A percentile compares a stretch with the other conserved stretches of the same genome.
These are phyloP conservation scores for Lochmaea crataegi DNA, from an alignment of 2,888 invertebrate genomes.

Conservation along the genomic window DNA sequence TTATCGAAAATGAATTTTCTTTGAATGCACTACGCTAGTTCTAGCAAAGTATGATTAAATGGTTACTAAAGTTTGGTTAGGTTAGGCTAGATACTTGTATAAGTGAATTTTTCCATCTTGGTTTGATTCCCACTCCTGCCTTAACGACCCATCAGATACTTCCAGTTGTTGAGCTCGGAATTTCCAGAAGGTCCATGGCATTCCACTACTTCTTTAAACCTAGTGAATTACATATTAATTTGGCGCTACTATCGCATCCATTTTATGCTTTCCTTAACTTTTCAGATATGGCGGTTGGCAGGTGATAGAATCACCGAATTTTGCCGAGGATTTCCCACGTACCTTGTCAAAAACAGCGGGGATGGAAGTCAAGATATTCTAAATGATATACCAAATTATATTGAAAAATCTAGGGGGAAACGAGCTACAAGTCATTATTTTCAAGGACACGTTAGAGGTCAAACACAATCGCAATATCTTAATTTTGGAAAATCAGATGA, in stretches of 20 bases:
- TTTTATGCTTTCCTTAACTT: slow-evolving; percentile 14
- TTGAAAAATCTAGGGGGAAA: slow-evolving; percentile 39
- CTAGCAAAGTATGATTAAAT: too few species aligned
- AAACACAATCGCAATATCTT: slow-evolving; percentile 87
- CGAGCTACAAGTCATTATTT: slow-evolving; percentile 57
- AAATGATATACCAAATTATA: slow-evolving; percentile 34
- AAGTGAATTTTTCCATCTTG: too few species aligned
- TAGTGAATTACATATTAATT: too few species aligned
- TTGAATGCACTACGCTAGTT: too few species aligned
- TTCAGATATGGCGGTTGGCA: slow-evolving; percentile 65
- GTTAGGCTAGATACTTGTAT: too few species aligned
- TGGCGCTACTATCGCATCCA: too few species aligned
- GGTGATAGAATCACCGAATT: slow-evolving; percentile 65
- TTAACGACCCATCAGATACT: too few species aligned
- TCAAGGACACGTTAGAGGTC: slow-evolving; percentile 72
- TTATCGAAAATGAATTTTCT: not conserved
- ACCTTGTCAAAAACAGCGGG: slow-evolving; percentile 59
- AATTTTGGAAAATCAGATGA: slow-evolving; percentile 71
- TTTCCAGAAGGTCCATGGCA: too few species aligned
- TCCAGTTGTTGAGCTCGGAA: too few species aligned
- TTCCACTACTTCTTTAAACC: too few species aligned
- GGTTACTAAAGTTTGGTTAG: too few species aligned
- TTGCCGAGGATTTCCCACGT: slow-evolving; percentile 64
- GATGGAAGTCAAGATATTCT: slow-evolving; percentile 41
- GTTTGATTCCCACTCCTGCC: too few species aligned